phyloP scores from a whole-genome alignment of 2,888 invertebrate species.

The Drosophila setosimentum region DNA sequence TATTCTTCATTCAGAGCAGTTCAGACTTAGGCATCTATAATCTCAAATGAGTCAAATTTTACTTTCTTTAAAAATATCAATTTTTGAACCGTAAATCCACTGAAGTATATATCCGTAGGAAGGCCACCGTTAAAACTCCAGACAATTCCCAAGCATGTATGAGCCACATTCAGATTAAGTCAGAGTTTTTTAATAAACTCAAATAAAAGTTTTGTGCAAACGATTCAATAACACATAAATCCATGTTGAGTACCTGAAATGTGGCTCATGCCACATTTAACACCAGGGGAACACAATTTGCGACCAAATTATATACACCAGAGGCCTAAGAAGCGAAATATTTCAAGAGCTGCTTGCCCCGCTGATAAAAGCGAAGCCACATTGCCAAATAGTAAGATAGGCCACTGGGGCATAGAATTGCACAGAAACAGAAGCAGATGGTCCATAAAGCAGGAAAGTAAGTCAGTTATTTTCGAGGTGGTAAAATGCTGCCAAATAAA shows the following conservation, averaged over 20 bases:
- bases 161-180: conserved; percentile 25
- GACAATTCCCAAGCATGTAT: conserved; percentile 47
- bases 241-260: conserved; percentile 14
- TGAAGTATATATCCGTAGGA: conserved; percentile 13
- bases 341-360: conserved; percentile 46
- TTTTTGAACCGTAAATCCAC: not conserved
- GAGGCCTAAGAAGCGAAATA: conserved; percentile 36
- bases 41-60: not conserved
- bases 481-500: conserved; percentile 57
- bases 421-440: conserved; percentile 12
- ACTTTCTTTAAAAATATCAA: not conserved
- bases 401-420: conserved; percentile 42
- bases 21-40: not conserved
- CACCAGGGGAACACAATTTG: conserved; percentile 48
- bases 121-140: conserved; percentile 39
- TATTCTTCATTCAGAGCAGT: too few species aligned
- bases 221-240: conserved; percentile 57
- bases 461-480: conserved; percentile 57
- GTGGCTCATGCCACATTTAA: conserved; percentile 7
- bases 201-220: conserved; percentile 54
- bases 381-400: conserved; percentile 57
- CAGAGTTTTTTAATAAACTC: conserved; percentile 61
- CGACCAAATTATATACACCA: conserved; percentile 53
- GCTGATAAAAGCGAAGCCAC: conserved; percentile 32
- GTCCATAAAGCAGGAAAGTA: conserved; percentile 47